A percentile compares a stretch with the other conserved stretches of the same genome.
Conservation (phyloP, 2,888 invertebrate species). For the Ashinkailepas kermadecensis region DNA sequence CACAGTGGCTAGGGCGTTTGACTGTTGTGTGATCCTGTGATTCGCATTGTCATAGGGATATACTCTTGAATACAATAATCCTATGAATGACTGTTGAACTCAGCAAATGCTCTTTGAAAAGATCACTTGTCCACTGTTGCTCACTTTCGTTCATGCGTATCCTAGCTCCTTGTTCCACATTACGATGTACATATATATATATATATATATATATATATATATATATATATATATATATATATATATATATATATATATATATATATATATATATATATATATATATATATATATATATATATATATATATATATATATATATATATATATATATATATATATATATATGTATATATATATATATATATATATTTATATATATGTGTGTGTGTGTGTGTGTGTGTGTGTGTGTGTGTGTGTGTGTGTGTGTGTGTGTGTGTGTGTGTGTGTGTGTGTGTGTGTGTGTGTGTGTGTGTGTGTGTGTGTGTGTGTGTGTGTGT, state of each 20-base stretch:
- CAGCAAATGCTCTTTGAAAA: no score
- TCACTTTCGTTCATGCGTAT: no score
- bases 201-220: constrained; percentile 4
- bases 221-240: constrained; percentile 19
- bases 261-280: constrained; percentile 18
- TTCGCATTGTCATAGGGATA: no score
- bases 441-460: no score
- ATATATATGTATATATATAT: constrained; percentile 20
- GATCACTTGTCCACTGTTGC: no score
- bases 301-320: constrained; percentile 14
- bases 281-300: neutral
- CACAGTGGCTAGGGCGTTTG: no score
- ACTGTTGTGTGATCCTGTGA: no score
- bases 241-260: constrained; percentile 16
- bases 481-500: neutral
- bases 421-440: no score
- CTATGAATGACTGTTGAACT: no score
- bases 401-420: neutral
- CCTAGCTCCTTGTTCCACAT: no score
- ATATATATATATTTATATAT: neutral
- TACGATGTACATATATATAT: constrained; percentile 11
- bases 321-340: constrained; percentile 5
- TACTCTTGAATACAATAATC: no score
- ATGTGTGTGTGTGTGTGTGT: neutral
- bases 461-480: no score